These are phyloP conservation scores for Gila robusta DNA, from an alignment of 2,797 vertebrate genomes.

Conservation along the genomic window DNA sequence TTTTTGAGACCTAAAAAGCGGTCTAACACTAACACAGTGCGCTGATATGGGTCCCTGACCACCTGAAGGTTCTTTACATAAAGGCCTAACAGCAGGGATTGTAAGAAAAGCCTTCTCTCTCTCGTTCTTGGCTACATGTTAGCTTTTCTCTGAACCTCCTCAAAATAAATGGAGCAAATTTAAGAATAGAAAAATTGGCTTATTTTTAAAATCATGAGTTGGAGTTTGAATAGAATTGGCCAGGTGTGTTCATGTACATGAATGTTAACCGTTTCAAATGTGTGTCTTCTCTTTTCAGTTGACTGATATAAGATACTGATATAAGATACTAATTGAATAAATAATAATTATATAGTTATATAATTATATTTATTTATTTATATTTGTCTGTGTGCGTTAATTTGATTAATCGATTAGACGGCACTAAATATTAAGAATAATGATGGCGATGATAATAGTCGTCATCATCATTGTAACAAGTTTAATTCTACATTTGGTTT, in stretches of 20 bases:
- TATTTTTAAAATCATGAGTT: background rate
- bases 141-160: conserved; percentile 12
- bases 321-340: background rate
- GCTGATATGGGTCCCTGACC: conserved; percentile 11
- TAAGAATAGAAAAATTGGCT: background rate
- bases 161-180: background rate
- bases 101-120: background rate
- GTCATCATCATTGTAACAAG: too few relatives aligned
- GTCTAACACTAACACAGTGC: background rate
- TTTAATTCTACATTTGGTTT: background rate
- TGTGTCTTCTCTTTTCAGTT: background rate
- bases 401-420: too few relatives aligned
- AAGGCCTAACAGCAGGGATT: background rate
- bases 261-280: background rate
- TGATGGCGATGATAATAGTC: too few relatives aligned
- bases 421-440: too few relatives aligned
- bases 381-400: too few relatives aligned
- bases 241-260: background rate
- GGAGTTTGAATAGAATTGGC: background rate
- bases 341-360: background rate
- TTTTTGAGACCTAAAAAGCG: conserved; percentile 37
- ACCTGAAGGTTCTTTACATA: conserved; percentile 24
- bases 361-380: too few relatives aligned
- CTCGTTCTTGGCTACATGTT: background rate
- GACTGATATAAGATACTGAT: background rate